Percentiles rank a stretch among this genome's conserved stretches.
These are phyloP conservation scores for Paracentrotus lividus DNA, from an alignment of 53 echinoderm and acorn worm species.

Conservation along the genomic window DNA sequence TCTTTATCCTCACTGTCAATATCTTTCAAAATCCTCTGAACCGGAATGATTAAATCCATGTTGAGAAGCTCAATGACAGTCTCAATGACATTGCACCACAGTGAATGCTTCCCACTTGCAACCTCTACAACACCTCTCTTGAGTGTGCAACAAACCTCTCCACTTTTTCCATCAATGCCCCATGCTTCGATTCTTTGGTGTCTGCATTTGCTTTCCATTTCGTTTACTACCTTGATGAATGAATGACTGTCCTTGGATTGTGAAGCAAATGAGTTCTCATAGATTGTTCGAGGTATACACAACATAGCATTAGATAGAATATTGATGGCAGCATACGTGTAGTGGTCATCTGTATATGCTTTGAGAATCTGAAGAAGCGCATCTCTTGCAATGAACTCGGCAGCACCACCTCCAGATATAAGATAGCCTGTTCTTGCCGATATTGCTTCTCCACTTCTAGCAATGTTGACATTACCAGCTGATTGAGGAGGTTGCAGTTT, in stretches of 20 bases:
- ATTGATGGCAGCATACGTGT: background rate
- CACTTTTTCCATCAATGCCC: conserved; percentile 72
- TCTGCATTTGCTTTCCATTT: conserved; percentile 26
- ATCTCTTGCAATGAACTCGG: conserved; percentile 43
- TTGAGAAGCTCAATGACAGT: conserved; percentile 73
- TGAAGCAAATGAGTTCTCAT: conserved; percentile 69
- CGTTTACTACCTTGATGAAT: conserved; percentile 53
- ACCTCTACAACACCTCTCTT: conserved; percentile 72
- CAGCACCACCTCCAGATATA: conserved; percentile 48
- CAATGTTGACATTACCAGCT: background rate
- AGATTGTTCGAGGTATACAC: conserved; percentile 73
- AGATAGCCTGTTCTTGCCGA: background rate
- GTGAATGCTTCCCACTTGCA: conserved; percentile 50
- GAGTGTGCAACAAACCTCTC: conserved; percentile 52
- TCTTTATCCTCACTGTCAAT: background rate
- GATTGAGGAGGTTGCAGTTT: background rate
- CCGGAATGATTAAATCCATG: conserved; percentile 75
- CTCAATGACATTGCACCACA: conserved; percentile 70
- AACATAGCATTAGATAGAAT: conserved; percentile 66
- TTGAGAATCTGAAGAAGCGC: background rate
- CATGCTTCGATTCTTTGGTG: background rate
- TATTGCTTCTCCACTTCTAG: too few species aligned
- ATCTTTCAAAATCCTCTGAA: conserved; percentile 17
- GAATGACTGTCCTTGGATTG: conserved; percentile 33
- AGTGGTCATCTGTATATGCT: background rate